These are phyloP conservation scores for Laothoe populi DNA, from an alignment of 2,888 invertebrate species.

Conservation along the genomic window DNA sequence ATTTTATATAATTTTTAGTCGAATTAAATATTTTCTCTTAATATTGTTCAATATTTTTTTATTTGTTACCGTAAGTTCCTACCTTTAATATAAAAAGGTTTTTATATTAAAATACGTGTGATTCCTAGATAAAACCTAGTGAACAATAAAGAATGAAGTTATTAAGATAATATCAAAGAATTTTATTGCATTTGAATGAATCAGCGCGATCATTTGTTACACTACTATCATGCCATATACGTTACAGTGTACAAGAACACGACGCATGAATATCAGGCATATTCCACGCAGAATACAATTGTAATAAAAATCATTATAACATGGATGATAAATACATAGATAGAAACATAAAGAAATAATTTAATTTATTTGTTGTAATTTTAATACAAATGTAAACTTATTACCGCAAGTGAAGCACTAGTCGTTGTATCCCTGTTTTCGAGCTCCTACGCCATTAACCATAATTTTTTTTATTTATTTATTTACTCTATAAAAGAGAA, in stretches of 20 bases:
- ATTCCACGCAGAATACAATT: not conserved
- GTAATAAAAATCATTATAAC: not conserved
- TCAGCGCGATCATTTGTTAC: conserved; percentile 35
- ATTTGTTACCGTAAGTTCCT: no score
- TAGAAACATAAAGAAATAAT: not conserved
- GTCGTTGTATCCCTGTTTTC: no score
- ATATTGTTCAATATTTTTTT: no score
- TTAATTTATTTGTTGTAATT: no score
- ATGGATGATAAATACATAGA: not conserved
- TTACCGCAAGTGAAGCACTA: no score
- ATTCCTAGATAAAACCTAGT: conserved; percentile 24
- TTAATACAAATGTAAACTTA: no score
- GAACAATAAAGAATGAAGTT: conserved; percentile 45
- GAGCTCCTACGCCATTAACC: no score
- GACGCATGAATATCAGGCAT: not conserved
- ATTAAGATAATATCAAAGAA: conserved; percentile 41
- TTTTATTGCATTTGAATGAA: conserved; percentile 36
- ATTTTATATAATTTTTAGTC: no score
- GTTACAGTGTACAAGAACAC: not conserved
- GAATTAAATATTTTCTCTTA: no score
- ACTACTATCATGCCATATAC: conserved; percentile 34
- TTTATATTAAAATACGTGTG: conserved; percentile 1
- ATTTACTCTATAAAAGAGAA: no score
- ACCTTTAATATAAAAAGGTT: no score
- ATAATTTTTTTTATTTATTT: no score